phyloP scores from a whole-genome alignment of 2,888 invertebrate species.

The Thymelicus lineola region DNA sequence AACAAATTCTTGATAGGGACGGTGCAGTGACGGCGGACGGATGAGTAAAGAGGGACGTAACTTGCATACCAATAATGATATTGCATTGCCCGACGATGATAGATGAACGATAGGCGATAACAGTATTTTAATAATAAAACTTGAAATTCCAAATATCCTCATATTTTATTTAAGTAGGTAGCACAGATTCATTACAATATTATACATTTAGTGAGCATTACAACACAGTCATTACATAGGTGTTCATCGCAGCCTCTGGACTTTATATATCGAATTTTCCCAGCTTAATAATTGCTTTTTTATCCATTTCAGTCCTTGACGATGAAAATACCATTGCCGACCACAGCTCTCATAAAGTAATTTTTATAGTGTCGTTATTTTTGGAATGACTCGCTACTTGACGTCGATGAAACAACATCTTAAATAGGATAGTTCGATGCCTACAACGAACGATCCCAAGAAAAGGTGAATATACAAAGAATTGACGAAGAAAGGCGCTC shows the following conservation, averaged over 20 bases:
- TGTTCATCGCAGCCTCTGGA: too few species aligned
- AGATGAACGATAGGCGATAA: slow-evolving; percentile 1
- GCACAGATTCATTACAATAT: too few species aligned
- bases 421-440: slow-evolving; percentile 29
- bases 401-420: slow-evolving; percentile 6
- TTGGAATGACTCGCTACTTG: neutral
- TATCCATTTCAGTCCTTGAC: neutral
- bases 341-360: neutral
- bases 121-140: neutral
- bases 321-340: neutral
- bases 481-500: slow-evolving; percentile 34
- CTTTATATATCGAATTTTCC: too few species aligned
- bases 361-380: neutral
- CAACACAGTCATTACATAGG: too few species aligned
- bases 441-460: slow-evolving; percentile 28
- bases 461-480: slow-evolving; percentile 35
- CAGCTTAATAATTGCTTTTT: neutral
- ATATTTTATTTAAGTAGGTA: too few species aligned
- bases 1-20: slow-evolving; percentile 61
- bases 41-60: slow-evolving; percentile 51
- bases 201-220: too few species aligned
- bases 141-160: neutral
- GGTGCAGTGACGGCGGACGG: slow-evolving; percentile 69
- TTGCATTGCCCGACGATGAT: neutral
- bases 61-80: slow-evolving; percentile 37